Evolutionary conservation across 2,888 invertebrate genomes (phyloP), one percentile per base, ranked within the genome.

Genomic region (Diadegma fenestrale): DNA sequence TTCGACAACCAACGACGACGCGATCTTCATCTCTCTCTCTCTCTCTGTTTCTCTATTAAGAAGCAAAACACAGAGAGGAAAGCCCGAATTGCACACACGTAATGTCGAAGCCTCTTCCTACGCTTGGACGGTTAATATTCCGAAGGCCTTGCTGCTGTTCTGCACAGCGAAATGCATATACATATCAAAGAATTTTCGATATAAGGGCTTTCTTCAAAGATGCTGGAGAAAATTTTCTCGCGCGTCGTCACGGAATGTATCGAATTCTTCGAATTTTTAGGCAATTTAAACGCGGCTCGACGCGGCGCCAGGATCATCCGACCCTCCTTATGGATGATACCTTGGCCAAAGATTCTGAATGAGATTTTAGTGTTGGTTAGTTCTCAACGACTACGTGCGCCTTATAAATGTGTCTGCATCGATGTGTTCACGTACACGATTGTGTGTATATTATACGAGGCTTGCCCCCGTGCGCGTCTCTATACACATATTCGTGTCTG

Each of bases 261-360:
- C 89, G 89, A 90, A 93, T 93, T 94, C 94, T 88, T 86, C 88
- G 93, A 93, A 93, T 92, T 93, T 92, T 90, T 82, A 68, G 90
- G 90, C 91, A 93, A 93, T 93, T 94, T 93, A 93, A 93, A 93
- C 93, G 91, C 61, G 22, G 10, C 10, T 10, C 64, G 92, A 91
- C 88, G 91, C 92, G 93, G 92, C 93, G 92, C 93, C 93, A 91
- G 90, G 89, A 66, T 19, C 89, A 90, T 90, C 26, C n/a, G 17
- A 26, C 43, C 41, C 33, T 14, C 45, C 2, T 33, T 5, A 5
- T 5, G 3, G 37, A 7, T 7, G n/a, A 51, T n/a, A 12, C 19
- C 64, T 51, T 45, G 37, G 88, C 85, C 82, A 82, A 61, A 86
- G 72, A 86, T 90, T 89, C 90, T 91, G 92, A 93, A 93, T 93